Evolutionary conservation across 2,888 invertebrate species (phyloP).

Genomic region (Drosophila quinaria): DNA sequence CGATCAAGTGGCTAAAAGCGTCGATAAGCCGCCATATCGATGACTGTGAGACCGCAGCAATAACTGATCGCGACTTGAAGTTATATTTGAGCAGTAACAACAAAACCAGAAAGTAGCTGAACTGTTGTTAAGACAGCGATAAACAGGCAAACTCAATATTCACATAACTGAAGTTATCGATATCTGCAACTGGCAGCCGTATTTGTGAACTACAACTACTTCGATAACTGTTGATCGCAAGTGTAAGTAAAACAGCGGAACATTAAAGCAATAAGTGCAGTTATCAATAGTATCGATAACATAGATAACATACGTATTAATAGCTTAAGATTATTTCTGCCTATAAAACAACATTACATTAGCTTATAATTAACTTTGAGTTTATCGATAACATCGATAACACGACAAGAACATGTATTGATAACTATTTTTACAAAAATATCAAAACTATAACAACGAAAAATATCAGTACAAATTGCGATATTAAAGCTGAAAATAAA

Average conservation of each 20-base stretch:
- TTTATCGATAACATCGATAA: neutral
- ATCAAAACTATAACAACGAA: neutral
- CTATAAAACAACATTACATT: neutral
- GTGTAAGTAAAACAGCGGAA: neutral
- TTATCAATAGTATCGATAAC: neutral
- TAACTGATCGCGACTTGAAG: neutral
- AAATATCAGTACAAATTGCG: too few relatives aligned
- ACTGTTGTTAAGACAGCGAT: neutral
- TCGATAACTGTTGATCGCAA: neutral
- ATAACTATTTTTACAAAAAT: neutral
- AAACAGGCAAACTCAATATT: neutral
- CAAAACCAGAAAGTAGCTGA: neutral
- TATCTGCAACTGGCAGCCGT: neutral
- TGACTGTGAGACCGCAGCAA: slow-evolving; percentile 7
- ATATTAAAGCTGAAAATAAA: neutral
- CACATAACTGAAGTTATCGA: neutral
- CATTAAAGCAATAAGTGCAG: neutral
- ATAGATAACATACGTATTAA: neutral
- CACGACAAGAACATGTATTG: neutral
- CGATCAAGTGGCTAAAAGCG: slow-evolving; percentile 13
- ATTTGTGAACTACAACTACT: neutral
- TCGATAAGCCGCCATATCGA: slow-evolving; percentile 16
- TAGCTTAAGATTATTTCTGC: neutral
- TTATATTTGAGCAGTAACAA: neutral
- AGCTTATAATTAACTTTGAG: neutral